Evolutionary conservation across 2,113 vertebrate species (phyloP).

Genomic region (Dissostichus mawsoni): DNA sequence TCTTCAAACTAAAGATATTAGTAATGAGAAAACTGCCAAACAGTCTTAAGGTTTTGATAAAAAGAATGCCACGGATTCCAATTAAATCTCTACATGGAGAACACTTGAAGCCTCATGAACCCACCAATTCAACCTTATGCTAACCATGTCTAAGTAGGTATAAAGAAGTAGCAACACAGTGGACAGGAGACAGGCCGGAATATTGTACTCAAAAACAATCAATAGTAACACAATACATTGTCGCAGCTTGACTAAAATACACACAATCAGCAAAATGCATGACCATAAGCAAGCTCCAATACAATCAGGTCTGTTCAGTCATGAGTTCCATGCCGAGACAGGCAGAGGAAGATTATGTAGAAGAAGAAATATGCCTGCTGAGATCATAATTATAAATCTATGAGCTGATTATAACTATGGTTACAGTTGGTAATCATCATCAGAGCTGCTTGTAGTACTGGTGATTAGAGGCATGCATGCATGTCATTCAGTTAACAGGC

Average conservation of each 20-base stretch:
- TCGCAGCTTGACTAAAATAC: conserved; percentile 42
- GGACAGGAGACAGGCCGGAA: conserved; percentile 19
- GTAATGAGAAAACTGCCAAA: not conserved
- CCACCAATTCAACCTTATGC: not conserved
- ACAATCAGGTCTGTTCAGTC: conserved; percentile 68
- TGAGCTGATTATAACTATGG: conserved; percentile 81
- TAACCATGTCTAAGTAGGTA: conserved; percentile 24
- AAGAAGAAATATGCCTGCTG: conserved; percentile 76
- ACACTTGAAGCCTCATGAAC: not conserved
- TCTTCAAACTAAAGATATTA: not conserved
- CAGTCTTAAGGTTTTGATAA: not conserved
- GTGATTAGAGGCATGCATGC: conserved; percentile 76
- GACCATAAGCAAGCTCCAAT: conserved; percentile 39
- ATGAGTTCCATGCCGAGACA: conserved; percentile 47
- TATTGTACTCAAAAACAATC: conserved; percentile 45
- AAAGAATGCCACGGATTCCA: not conserved
- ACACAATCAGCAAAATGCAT: conserved; percentile 67
- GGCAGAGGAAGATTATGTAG: conserved; percentile 64
- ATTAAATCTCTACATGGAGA: not conserved
- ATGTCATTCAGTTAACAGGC: conserved; percentile 67
- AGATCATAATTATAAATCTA: conserved; percentile 81
- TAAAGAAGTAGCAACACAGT: conserved; percentile 20
- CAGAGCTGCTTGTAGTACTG: conserved; percentile 77
- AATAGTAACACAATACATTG: conserved; percentile 51
- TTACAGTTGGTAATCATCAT: conserved; percentile 82